Evolutionary conservation across 2,888 invertebrate genomes (phyloP), one percentile per base, ranked within the genome.

Genomic region (Synergus umbraculus): DNA sequence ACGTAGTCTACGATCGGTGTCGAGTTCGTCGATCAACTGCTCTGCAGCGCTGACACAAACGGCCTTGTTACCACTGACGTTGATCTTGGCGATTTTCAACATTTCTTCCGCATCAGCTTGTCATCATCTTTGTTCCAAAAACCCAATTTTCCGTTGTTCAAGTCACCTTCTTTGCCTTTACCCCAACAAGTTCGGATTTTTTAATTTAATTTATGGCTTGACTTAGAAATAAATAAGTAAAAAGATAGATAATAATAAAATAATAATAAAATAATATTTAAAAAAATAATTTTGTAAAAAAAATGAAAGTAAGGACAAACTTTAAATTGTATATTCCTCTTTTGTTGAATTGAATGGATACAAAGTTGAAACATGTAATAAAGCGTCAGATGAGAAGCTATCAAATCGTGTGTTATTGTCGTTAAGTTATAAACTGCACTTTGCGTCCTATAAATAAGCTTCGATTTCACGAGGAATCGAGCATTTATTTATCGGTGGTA

Each of bases 371-470:
- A 54, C n/a, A 2, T 54, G 9, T n/a, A 9, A 13, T 2, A 54
- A 54, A 54, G 15, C n/a, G n/a, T 54, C 9, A n/a, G n/a, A 9
- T n/a, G 8, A n/a, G 8, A n/a, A 54, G 8, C 54, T 54, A n/a
- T 54, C 54, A n/a, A 54, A n/a, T n/a, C 54, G n/a, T n/a, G 54
- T 54, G 54, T 54, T 54, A 54, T 54, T 54, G 54, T 54, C 54
- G 54, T n/a, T 54, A n/a, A n/a, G 54, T n/a, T 54, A 49, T 49
- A 49, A 49, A 49, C 49, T 43, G 49, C 69, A 60, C 49, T 73
- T 63, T 29, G 63, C 49, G 67, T n/a, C 73, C 46, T 54, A 78
- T 76, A 54, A 77, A 81, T 81, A 81, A 77, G 78, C 81, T 76
- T 64, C 78, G 37, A 46, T 65, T 78, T 76, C 78, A 64, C 60